These are phyloP conservation scores for Ochlodes sylvanus DNA, from an alignment of 2,888 invertebrate species.

Conservation along the genomic window DNA sequence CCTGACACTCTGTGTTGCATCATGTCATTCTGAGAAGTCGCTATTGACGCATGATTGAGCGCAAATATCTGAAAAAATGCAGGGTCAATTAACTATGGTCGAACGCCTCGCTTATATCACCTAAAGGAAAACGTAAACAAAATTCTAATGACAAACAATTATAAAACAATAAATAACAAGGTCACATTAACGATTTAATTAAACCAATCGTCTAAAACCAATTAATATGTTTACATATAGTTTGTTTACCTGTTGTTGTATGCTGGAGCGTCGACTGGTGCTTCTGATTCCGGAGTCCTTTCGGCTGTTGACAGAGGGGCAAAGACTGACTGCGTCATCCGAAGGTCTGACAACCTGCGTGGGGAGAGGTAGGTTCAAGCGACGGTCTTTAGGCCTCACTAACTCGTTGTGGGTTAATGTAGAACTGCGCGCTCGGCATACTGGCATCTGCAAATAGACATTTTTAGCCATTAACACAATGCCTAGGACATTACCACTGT, in stretches of 20 bases:
- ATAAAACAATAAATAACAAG: constrained; percentile 19
- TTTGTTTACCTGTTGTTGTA: constrained; percentile 90
- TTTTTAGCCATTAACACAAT: too few species aligned
- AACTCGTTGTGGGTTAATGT: constrained; percentile 74
- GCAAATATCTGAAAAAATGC: constrained; percentile 84
- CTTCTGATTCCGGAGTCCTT: constrained; percentile 96
- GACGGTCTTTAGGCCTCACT: constrained; percentile 68
- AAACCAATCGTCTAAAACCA: constrained; percentile 21
- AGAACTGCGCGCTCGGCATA: constrained; percentile 78
- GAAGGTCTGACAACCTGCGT: constrained; percentile 57
- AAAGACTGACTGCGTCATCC: constrained; percentile 89
- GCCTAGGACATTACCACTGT: too few species aligned
- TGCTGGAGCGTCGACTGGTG: constrained; percentile 93
- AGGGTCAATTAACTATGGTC: constrained; percentile 8
- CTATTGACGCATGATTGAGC: constrained; percentile 85
- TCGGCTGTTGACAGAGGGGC: constrained; percentile 91
- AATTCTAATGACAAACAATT: not conserved
- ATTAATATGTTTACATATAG: constrained; percentile 6
- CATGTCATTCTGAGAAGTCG: constrained; percentile 88
- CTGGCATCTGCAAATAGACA: constrained; percentile 62
- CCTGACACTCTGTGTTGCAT: constrained; percentile 93
- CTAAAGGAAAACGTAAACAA: constrained; percentile 1
- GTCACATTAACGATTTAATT: constrained; percentile 21
- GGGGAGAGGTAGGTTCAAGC: constrained; percentile 76
- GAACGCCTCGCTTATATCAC: not conserved